Evolutionary conservation across 2,113 vertebrate genomes (phyloP).

Genomic region (Dicrurus megarhynchus): DNA sequence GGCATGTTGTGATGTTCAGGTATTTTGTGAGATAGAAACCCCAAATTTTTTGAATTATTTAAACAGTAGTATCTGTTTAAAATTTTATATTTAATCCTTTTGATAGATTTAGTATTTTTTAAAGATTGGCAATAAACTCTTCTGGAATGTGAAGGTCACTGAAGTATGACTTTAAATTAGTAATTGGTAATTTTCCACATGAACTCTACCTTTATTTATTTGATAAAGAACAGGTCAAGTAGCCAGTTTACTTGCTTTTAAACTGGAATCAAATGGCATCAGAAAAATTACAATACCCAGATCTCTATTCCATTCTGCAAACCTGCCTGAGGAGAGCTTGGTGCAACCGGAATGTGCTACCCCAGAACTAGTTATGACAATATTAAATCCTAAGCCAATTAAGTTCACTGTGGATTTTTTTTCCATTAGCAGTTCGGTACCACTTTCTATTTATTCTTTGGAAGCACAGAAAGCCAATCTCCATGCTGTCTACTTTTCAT

Average conservation of each 20-base stretch:
- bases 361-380: not conserved
- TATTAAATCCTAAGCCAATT: not conserved
- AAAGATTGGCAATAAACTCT: not conserved
- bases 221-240: not conserved
- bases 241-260: not conserved
- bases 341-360: not conserved
- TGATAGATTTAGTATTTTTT: not conserved
- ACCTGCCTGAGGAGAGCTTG: not conserved
- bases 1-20: not conserved
- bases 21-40: not conserved
- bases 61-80: not conserved
- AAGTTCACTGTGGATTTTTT: not conserved
- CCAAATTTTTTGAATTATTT: fast-evolving
- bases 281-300: not conserved
- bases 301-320: not conserved
- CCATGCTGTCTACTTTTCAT: not conserved
- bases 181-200: not conserved
- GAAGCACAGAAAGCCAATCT: not conserved
- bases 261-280: not conserved
- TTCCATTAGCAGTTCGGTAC: not conserved
- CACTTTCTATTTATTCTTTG: not conserved
- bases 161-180: not conserved
- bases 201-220: not conserved
- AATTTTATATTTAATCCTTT: not conserved
- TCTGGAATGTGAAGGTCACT: not conserved